These are phyloP conservation scores for Copsychus sechellarum DNA, from an alignment of 2,113 vertebrate genomes.

Conservation along the genomic window DNA sequence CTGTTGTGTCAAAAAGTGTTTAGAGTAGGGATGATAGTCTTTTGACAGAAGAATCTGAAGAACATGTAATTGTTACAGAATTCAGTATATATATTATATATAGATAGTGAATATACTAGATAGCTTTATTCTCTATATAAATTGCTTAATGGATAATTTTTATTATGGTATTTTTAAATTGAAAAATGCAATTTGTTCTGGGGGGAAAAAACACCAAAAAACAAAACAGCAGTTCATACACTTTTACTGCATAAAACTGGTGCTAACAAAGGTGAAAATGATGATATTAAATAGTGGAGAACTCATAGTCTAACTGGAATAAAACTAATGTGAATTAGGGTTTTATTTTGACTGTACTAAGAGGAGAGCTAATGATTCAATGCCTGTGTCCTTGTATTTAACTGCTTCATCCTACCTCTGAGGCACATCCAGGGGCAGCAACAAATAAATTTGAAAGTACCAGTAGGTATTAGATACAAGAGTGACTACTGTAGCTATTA, in stretches of 20 bases:
- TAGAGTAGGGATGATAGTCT: not conserved
- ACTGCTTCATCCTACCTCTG: not conserved
- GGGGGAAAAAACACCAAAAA: rapidly evolving
- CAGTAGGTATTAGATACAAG: not conserved
- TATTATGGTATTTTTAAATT: not conserved
- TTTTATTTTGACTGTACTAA: not conserved
- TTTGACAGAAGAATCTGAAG: not conserved
- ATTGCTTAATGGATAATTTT: not conserved
- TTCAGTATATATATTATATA: not conserved
- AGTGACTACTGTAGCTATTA: not conserved
- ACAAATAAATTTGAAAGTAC: not conserved
- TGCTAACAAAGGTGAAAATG: not conserved
- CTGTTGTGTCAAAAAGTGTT: not conserved
- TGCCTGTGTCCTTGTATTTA: not conserved
- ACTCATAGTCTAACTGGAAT: not conserved
- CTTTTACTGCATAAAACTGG: not conserved
- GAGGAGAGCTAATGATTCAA: not conserved
- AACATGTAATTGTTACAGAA: not conserved
- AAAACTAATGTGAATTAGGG: not conserved
- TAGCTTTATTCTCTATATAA: not conserved
- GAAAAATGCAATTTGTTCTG: not conserved
- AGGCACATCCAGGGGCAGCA: not conserved
- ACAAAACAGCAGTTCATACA: not conserved
- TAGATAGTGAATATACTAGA: not conserved
- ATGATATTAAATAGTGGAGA: not conserved